Conservation (phyloP, 2,888 invertebrate species). For the Oxytorus armatus region DNA sequence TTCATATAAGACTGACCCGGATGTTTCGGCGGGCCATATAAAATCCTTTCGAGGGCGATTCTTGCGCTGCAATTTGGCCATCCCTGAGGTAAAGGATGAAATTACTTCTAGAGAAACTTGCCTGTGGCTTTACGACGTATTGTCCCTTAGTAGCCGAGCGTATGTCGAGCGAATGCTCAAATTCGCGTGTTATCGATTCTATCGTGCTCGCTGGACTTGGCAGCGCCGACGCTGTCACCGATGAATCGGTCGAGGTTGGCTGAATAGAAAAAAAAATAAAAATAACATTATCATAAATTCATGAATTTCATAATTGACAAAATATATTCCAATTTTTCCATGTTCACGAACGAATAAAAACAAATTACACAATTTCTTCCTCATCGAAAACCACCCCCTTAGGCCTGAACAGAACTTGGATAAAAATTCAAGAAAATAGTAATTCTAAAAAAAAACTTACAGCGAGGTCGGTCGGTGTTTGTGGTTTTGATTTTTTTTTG, state of each 20-base stretch:
- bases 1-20: conserved; percentile 70
- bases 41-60: conserved; percentile 71
- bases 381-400: no score
- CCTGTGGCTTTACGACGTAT: conserved; percentile 87
- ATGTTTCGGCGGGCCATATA: conserved; percentile 70
- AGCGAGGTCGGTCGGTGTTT: conserved; percentile 81
- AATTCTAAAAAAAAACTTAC: conserved; percentile 78
- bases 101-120: conserved; percentile 77
- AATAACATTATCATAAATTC: no score
- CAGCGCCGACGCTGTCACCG: conserved; percentile 86
- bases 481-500: conserved; percentile 88
- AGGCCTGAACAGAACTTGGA: no score
- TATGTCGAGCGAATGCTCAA: conserved; percentile 92
- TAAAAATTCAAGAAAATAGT: no score
- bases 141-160: conserved; percentile 88
- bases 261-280: no score
- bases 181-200: conserved; percentile 91
- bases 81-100: conserved; percentile 72
- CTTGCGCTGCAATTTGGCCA: conserved; percentile 70
- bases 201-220: conserved; percentile 92
- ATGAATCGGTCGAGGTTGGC: conserved; percentile 83
- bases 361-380: background rate
- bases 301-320: no score
- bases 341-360: no score
- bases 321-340: no score